These are phyloP conservation scores for Latrodectus geometricus DNA, from an alignment of 1,140 invertebrate species.

Conservation along the genomic window DNA sequence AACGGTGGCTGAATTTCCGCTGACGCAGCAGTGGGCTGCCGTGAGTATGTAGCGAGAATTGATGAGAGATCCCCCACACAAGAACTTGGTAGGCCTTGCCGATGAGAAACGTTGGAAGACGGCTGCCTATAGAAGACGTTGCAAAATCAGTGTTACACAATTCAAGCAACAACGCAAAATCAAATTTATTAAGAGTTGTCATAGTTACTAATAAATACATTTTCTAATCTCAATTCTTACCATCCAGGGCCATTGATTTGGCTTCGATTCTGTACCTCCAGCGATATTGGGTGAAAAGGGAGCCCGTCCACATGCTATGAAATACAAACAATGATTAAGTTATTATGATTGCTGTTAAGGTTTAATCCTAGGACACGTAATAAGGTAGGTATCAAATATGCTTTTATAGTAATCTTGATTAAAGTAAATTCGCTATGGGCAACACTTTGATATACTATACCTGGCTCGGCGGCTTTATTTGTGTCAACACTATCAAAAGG, in stretches of 20 bases:
- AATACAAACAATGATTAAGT: not conserved
- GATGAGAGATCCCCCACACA: constrained; percentile 76
- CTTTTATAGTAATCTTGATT: no score
- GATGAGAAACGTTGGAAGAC: constrained; percentile 26
- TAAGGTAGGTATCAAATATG: no score
- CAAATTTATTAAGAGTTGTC: no score
- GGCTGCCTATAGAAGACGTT: constrained; percentile 19
- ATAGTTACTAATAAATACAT: no score
- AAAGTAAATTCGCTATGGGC: no score
- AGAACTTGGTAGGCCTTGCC: constrained; percentile 65
- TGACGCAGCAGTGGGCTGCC: constrained; percentile 76
- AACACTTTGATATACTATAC: not conserved
- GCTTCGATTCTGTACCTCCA: constrained; percentile 44
- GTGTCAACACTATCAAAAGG: not conserved
- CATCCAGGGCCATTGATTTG: constrained; percentile 53
- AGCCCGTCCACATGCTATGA: constrained; percentile 29
- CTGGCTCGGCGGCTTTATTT: constrained; percentile 5
- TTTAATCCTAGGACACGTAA: no score
- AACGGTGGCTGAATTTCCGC: not conserved
- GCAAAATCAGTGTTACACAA: no score
- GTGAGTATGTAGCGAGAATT: constrained; percentile 76
- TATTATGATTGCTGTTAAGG: no score
- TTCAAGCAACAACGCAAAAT: no score
- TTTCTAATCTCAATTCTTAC: not conserved
- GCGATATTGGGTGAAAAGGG: not conserved